Evolutionary conservation across 2,888 invertebrate genomes (phyloP).

Genomic region (Leucozona laternaria): DNA sequence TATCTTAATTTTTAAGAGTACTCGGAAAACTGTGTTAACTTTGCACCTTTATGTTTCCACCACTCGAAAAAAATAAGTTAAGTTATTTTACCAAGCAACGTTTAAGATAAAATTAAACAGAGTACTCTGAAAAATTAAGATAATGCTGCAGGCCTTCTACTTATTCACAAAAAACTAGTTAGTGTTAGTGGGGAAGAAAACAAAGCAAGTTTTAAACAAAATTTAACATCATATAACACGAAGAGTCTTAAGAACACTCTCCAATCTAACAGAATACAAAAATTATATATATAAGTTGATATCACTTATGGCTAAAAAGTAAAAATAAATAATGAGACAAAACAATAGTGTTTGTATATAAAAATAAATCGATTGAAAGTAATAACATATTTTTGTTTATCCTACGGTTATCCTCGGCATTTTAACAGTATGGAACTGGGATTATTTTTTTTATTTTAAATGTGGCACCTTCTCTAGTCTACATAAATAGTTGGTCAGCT

Average conservation of each 20-base stretch:
- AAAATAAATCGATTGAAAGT: constrained; percentile 44
- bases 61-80: no score
- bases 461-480: constrained; percentile 64
- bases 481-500: constrained; percentile 67
- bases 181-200: not conserved
- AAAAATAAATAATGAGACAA: constrained; percentile 59
- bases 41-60: no score
- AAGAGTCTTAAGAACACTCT: constrained; percentile 31
- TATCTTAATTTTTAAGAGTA: no score
- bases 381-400: constrained; percentile 37
- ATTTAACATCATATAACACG: constrained; percentile 23
- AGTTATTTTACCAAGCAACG: no score
- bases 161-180: not conserved
- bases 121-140: no score
- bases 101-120: no score
- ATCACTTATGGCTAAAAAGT: constrained; percentile 52
- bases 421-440: constrained; percentile 62
- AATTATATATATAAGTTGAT: constrained; percentile 26
- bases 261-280: constrained; percentile 42
- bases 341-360: constrained; percentile 41
- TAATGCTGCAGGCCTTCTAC: no score
- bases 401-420: constrained; percentile 70
- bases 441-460: constrained; percentile 34
- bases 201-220: constrained; percentile 15
- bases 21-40: no score